A percentile compares a stretch with the other conserved stretches of the same genome.
Conservation (phyloP, 1,140 invertebrate genomes). For the Daktulosphaira vitifoliae region DNA sequence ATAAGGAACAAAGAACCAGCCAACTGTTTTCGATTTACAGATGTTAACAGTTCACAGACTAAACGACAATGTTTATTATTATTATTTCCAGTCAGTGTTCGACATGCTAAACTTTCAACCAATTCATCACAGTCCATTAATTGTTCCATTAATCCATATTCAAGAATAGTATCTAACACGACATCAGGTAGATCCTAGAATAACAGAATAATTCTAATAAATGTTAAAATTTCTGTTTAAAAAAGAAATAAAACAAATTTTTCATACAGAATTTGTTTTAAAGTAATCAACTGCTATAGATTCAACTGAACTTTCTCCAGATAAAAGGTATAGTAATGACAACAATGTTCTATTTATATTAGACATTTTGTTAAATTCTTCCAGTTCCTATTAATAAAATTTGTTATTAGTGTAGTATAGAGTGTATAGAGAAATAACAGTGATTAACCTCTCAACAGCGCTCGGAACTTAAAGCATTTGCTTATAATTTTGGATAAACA, state of each 20-base stretch:
- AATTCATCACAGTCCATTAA: slow-evolving; percentile 15
- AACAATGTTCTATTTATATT: slow-evolving; percentile 1
- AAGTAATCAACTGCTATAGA: slow-evolving; percentile 7
- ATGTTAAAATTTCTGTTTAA: too few relatives aligned
- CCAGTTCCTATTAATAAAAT: slow-evolving; percentile 4
- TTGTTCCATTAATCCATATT: slow-evolving; percentile 19
- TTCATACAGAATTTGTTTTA: slow-evolving; percentile 8
- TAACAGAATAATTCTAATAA: background rate
- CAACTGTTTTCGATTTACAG: background rate
- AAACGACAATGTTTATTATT: slow-evolving; percentile 13
- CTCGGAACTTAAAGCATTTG: too few relatives aligned
- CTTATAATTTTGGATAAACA: too few relatives aligned
- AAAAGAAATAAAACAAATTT: too few relatives aligned
- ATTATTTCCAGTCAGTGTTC: slow-evolving; percentile 8
- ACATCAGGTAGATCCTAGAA: slow-evolving; percentile 14
- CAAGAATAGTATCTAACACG: slow-evolving; percentile 24
- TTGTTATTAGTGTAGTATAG: too few relatives aligned
- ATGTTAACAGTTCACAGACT: slow-evolving; percentile 15
- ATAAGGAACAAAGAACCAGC: slow-evolving; percentile 14
- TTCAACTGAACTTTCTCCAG: slow-evolving; percentile 25
- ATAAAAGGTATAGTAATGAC: slow-evolving; percentile 17
- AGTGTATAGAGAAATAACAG: too few relatives aligned
- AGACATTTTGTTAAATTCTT: background rate
- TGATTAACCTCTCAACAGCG: too few relatives aligned
- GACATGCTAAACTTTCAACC: slow-evolving; percentile 1